Evolutionary conservation across 2,888 invertebrate genomes (phyloP), one percentile per base, ranked within the genome.

Genomic region (Dyspetes luteomarginatus): DNA sequence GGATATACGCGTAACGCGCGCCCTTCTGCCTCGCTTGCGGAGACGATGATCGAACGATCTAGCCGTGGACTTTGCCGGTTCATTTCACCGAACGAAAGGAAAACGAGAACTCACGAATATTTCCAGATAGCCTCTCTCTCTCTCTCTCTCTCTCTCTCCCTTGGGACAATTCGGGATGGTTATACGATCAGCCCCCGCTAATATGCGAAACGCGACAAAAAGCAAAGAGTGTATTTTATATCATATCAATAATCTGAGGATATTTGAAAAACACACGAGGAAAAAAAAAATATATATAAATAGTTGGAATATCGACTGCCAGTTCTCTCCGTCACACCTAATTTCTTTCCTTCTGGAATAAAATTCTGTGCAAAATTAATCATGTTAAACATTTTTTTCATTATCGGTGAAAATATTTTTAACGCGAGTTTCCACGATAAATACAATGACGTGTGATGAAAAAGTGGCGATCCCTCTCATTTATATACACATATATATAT

Each of bases 1-100:
- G 7, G 50, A 4, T 24, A 36, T 17, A 28, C 52, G 17, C 28
- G 45, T 30, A 68, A 56, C 56, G 4, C n/a, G 4, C n/a, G 48
- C 19, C 62, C 30, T 15, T 36, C 30, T 26, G 52, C 36, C 26
- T 62, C 15, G 28, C 52, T 68, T 28, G 36, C 36, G 26, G 50
- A 15, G 68, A 74, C 36, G 56, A 74, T 74, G 78, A 64, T 69
- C 28, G 64, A 78, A 74, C 68, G 73, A 78, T 68, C 58, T 41
- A 26, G 9, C 30, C 48, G 17, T 43, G 26, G 48, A 78, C 72
- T 72, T 28, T 50, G n/a, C 52, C 43, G 52, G 52, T 73, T 62
- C 43, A 62, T 78, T 68, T 45, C 45, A 68, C 65, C 22, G 24
- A 64, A 45, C 22, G 30, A 43, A 26, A 50, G 30, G 7, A 24